phyloP scores from a whole-genome alignment of 1,140 invertebrate genomes.

The Lepidurus apus region DNA sequence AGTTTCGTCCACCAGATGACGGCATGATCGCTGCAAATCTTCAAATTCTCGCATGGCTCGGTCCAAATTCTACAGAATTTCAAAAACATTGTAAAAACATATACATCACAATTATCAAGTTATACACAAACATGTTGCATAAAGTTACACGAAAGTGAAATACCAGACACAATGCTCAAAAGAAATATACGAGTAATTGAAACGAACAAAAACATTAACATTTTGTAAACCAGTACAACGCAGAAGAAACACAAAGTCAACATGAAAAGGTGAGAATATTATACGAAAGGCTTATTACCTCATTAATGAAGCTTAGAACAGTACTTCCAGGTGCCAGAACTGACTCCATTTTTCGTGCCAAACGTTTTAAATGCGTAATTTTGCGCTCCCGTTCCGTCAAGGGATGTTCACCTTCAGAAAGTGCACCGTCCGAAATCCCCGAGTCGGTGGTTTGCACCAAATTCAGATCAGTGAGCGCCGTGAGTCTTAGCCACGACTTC shows the following conservation, averaged over 20 bases:
- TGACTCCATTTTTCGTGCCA: conserved; percentile 60
- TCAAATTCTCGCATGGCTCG: conserved; percentile 72
- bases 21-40: conserved; percentile 68
- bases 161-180: too few species aligned
- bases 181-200: too few species aligned
- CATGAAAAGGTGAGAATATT: conserved; percentile 34
- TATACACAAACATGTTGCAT: too few species aligned
- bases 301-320: conserved; percentile 54
- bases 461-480: conserved; percentile 4
- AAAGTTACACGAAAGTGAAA: too few species aligned
- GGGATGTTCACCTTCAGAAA: conserved; percentile 57
- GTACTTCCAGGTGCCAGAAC: conserved; percentile 59
- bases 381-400: conserved; percentile 64
- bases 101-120: too few species aligned
- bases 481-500: background rate
- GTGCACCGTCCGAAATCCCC: conserved; percentile 61
- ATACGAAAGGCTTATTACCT: conserved; percentile 20
- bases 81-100: too few species aligned
- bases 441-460: conserved; percentile 49
- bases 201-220: too few species aligned
- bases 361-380: conserved; percentile 56
- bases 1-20: conserved; percentile 63
- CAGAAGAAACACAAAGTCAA: background rate
- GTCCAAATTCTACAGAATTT: conserved; percentile 58
- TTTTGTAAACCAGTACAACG: background rate